A percentile compares a stretch with the other conserved stretches of the same genome.
phyloP scores from a whole-genome alignment of 1,140 invertebrate species.

The Oryctes rhinoceros region DNA sequence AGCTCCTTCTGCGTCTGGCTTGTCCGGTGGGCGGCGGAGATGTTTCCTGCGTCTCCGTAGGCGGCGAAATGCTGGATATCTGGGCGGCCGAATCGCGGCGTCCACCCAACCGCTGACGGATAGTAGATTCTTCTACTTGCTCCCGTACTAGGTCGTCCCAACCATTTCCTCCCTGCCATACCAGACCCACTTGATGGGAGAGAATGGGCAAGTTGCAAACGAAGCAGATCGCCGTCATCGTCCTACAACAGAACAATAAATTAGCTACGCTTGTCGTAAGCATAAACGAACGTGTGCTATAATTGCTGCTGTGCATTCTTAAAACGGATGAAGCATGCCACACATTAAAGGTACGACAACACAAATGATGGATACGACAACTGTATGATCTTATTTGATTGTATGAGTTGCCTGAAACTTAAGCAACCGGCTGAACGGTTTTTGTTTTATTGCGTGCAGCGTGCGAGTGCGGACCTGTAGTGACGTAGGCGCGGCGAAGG shows the following conservation, averaged over 20 bases:
- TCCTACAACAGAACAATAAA: constrained; percentile 67
- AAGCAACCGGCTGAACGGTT: constrained; percentile 3
- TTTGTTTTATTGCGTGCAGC: constrained; percentile 38
- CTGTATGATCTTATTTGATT: not conserved
- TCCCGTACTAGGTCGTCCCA: constrained; percentile 90
- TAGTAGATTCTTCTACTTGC: constrained; percentile 79
- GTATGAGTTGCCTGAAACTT: constrained; percentile 24
- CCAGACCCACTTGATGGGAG: constrained; percentile 90
- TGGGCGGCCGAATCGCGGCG: constrained; percentile 87
- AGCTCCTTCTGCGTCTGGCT: constrained; percentile 79
- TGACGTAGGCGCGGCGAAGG: constrained; percentile 71
- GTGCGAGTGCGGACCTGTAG: constrained; percentile 66
- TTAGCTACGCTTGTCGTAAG: not conserved
- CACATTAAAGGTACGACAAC: not conserved
- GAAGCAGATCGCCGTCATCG: constrained; percentile 93
- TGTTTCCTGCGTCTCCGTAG: constrained; percentile 72
- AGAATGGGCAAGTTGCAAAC: constrained; percentile 94
- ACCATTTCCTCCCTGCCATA: constrained; percentile 92
- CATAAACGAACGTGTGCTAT: constrained; percentile 20
- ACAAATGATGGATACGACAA: constrained; percentile 2
- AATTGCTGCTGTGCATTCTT: constrained; percentile 39
- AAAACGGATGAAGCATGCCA: constrained; percentile 25
- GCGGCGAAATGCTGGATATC: constrained; percentile 83
- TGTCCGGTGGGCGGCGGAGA: constrained; percentile 65
- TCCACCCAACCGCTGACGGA: constrained; percentile 80